A percentile compares a stretch with the other conserved stretches of the same genome.
Evolutionary conservation across 2,113 vertebrate genomes (phyloP).

Genomic region (Labeo rohita): DNA sequence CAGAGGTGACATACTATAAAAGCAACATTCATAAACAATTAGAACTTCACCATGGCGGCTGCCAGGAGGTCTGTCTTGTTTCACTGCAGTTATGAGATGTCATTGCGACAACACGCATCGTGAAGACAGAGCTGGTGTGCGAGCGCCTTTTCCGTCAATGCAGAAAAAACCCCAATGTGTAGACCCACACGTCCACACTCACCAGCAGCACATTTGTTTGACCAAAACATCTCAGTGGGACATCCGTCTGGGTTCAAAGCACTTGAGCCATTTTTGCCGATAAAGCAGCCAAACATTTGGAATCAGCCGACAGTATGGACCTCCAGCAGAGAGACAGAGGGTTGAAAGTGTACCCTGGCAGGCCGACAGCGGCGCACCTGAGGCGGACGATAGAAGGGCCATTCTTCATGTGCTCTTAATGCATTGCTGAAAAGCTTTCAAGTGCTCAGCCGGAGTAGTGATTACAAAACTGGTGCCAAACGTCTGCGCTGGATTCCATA

Average conservation of each 20-base stretch:
- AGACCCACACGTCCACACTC: neutral
- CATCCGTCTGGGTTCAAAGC: conserved; percentile 17
- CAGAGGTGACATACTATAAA: conserved; percentile 15
- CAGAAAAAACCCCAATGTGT: neutral
- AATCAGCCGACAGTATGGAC: neutral
- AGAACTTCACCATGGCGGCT: neutral
- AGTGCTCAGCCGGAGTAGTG: neutral
- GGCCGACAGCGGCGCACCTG: neutral
- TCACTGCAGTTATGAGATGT: conserved; percentile 12
- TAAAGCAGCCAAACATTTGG: conserved; percentile 13
- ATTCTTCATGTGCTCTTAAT: conserved; percentile 24
- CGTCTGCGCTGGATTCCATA: conserved; percentile 1
- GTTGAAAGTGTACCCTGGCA: neutral
- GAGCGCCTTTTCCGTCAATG: neutral
- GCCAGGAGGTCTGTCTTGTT: conserved; percentile 18
- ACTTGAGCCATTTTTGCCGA: neutral
- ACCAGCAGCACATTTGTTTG: conserved; percentile 13
- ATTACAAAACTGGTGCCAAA: conserved; percentile 36
- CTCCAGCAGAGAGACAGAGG: conserved; percentile 30
- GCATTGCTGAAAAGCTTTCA: conserved; percentile 16
- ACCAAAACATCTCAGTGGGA: conserved; percentile 21
- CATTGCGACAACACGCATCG: neutral
- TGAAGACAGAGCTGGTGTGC: neutral
- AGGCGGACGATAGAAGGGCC: conserved; percentile 6
- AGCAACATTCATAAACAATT: conserved; percentile 28